These are phyloP conservation scores for Perizoma affinitatum DNA, from an alignment of 2,888 invertebrate genomes.

Conservation along the genomic window DNA sequence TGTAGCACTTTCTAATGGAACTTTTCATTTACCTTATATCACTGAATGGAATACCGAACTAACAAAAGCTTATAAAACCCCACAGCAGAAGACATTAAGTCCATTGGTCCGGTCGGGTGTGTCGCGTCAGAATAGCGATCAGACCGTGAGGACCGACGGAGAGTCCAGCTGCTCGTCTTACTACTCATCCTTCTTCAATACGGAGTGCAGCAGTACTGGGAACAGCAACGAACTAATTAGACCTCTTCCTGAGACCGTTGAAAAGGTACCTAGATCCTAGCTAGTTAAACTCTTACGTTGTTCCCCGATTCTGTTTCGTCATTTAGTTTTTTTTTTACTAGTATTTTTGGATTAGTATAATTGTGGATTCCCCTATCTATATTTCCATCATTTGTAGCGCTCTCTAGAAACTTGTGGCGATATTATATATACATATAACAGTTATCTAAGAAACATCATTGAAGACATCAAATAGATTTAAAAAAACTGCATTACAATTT, in stretches of 20 bases:
- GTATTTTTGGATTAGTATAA: no score
- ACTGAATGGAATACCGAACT: slow-evolving; percentile 37
- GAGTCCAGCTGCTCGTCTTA: slow-evolving; percentile 87
- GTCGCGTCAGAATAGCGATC: slow-evolving; percentile 45
- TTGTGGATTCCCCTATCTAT: no score
- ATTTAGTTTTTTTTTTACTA: no score
- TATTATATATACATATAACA: no score
- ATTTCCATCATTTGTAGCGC: no score
- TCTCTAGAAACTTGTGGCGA: no score
- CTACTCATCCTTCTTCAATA: slow-evolving; percentile 88
- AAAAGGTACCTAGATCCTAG: background rate
- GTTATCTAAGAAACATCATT: no score
- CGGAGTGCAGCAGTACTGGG: slow-evolving; percentile 80
- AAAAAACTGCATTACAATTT: no score
- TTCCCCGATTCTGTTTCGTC: no score
- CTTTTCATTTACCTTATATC: slow-evolving; percentile 46
- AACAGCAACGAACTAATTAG: slow-evolving; percentile 60
- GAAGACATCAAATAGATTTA: no score
- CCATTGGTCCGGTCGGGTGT: slow-evolving; percentile 13
- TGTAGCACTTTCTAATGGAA: slow-evolving; percentile 8
- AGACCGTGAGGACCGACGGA: slow-evolving; percentile 59
- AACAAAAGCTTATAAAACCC: background rate
- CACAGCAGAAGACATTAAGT: background rate
- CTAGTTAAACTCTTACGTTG: no score
- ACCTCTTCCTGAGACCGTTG: background rate